Evolutionary conservation across 2,888 invertebrate genomes (phyloP), one percentile per base, ranked within the genome.

Genomic region (Meta bourneti): DNA sequence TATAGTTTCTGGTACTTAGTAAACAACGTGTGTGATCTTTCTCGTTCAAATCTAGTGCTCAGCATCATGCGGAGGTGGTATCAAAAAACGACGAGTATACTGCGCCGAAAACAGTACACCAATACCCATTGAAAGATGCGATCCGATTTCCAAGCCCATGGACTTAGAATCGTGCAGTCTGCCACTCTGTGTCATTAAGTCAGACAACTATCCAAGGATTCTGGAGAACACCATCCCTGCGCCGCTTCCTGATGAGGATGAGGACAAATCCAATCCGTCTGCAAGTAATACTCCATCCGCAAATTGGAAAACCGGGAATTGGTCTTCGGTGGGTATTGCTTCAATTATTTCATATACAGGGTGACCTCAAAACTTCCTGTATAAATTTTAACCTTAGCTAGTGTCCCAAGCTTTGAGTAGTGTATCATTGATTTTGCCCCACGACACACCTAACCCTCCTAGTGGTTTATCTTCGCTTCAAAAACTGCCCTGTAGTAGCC

Each of bases 221-320:
- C 70, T 83, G n/a, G 78, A 83, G 70, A 89, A 89, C 75, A 61
- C 54, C 2, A 34, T 89, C 34, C 89, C 89, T 4, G 72, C 83
- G 16, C 78, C 79, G 9, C 78, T 83, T 13, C 89, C 83, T 19
- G 70, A 69, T 11, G 86, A 86, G 4, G 61, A 72, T n/a, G 77
- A 78, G 7, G 8, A 5, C 2, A 48, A 34, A 6, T 13, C 49
- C 61, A 13, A 34, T 52, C 61, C 70, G 71, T 74, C 54, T 34
- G 34, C 34, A 34, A 34, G 34, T 34, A 34, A 34, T 34, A 34
- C 34, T 7, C 19, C 49, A 0, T n/a, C 48, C 16, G n/a, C 75
- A 20, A 71, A 49, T 13, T 91, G 91, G 91, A 87, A 61, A 69
- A 87, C 87, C 20, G 77, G 82, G 9, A 87, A 87, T 78, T 91